Percentiles rank a stretch among this genome's conserved stretches.
These are phyloP conservation scores for Xenopus tropicalis DNA, from an alignment of 2,113 vertebrate species.

Conservation along the genomic window UCB_Xtro_10.0 CM004444.2:25473501-25474000, in stretches of 20 bases:
- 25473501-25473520: background rate
- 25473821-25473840: conserved; percentile 47
- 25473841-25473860: conserved; percentile 54
- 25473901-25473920: conserved; percentile 13
- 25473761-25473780: conserved; percentile 52
- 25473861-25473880: conserved; percentile 50
- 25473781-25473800: conserved; percentile 52
- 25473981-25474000: no score
- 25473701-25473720: conserved; percentile 26
- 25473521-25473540: background rate
- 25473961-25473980: no score
- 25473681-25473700: conserved; percentile 1
- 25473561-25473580: background rate
- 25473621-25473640: background rate
- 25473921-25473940: background rate
- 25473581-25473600: background rate
- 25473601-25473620: background rate
- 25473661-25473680: conserved; percentile 6
- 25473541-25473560: no score
- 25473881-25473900: conserved; percentile 27
- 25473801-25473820: conserved; percentile 57
- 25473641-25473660: conserved; percentile 1
- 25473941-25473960: no score
- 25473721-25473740: background rate
- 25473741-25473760: conserved; percentile 52